Base-by-base conservation (phyloP, 2,888 invertebrate genomes). In the Apamea sordens region DNA sequence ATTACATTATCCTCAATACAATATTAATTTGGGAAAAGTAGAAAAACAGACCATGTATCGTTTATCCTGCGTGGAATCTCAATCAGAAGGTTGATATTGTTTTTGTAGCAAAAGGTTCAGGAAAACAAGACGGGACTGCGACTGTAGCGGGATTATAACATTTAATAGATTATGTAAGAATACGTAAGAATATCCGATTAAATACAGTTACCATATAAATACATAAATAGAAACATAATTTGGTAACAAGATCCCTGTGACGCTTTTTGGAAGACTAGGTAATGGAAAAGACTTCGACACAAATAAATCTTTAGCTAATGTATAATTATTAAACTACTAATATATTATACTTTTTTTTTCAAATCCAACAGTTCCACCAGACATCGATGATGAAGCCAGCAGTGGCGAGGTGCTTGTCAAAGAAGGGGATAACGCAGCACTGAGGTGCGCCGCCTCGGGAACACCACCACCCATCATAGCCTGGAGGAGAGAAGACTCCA, bases 381-480 rank as follows among this genome's bases (percentile, higher is more conserved):
- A 98, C 92, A 98, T 98, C 83, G 97, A 98, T 84, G 98, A 98
- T 91, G 97, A 98, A 82, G 97, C 97, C 32, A 98, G 98, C 77
- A 98, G 98, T 89, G 97, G 98, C 3, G 98, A 98, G 91, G 97
- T 98, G 93, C 97, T 98, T 18, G 98, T 98, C 28, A 97, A 98
- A 85, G 99, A 99, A 95, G 98, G 98, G 1, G 98, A 98, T 84
- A 98, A 98, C 83, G 98, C 98, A 0, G 97, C 98, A 1, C 96
- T 99, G 21, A 97, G 97, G 11, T 99, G 99, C 90, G 98, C 98
- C 32, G 99, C 98, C 0, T 98, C 98, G 0, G 98, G 99, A 13
- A 98, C 98, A 69, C 99, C 99, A 0, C 95, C 97, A 6, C 98
- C 98, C 0, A 97, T 97, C 74, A 98, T 99, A 86, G 98, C 97